Evolutionary conservation across 2,113 vertebrate genomes (phyloP), one percentile per base, ranked within the genome.

Genomic region (Tiliqua scincoides): DNA sequence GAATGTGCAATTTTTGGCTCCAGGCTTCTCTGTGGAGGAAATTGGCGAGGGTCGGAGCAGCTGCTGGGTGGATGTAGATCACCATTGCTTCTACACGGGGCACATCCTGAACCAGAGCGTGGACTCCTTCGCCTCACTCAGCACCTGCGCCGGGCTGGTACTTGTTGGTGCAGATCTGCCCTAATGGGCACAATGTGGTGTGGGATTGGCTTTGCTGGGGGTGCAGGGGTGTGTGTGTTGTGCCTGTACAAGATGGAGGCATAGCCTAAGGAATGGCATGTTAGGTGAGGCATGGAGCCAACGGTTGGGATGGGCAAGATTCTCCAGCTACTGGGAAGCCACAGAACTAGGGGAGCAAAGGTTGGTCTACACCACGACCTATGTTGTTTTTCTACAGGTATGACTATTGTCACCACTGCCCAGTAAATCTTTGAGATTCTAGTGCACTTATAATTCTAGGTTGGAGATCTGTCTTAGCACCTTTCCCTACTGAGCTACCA

Each of bases 61-160:
- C 93, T 87, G 75, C 59, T 89, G 84, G 37, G 95, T 92, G 73
- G 68, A 48, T 21, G 84, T 95, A 1, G 94, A 95, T 63, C 95
- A 82, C 14, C 89, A 87, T 77, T 99, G 98, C 95, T 98, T 98
- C 93, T 99, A 98, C 96, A 97, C 98, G 0, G 98, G 98, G 79
- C 95, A 89, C 73, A 97, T 98, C 30, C 91, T 98, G 48, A 98
- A 98, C 95, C 97, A 96, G 85, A 97, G 95, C 0, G 93, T 94
- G 85, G 98, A 98, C 82, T 95, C 97, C 89, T 86, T 81, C 7
- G 98, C 96, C 84, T 97, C 98, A 0, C 68, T 99, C 92, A 98
- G 97, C 95, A 96, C 97, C 90, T 99, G 98, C 84, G 96, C 96
- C 52, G 98, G 98, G 94, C 97, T 99, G 98, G 98, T 99, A 97